Base-by-base conservation (phyloP, 2,888 invertebrate species). In the Ellobium chinense region DNA sequence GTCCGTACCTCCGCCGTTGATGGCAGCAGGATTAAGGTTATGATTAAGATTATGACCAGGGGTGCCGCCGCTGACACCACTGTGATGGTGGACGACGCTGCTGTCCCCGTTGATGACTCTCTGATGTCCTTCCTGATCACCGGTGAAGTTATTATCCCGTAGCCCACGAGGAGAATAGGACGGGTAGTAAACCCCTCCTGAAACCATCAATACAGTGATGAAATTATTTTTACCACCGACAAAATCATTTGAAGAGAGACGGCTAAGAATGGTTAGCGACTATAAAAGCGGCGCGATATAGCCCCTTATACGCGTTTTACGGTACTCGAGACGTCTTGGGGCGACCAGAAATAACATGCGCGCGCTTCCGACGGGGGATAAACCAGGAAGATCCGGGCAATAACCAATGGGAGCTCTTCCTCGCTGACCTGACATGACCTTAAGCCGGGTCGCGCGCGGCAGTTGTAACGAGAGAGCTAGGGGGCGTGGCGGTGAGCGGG, bases 141-240 rank as follows among this genome's bases (percentile, higher is more conserved):
- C 5, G 27, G 39, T 24, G 27, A 60, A 68, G 12, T 63, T 78
- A 65, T 78, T 46, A 70, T 78, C 78, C 78, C 24, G 54, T 9
- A 63, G 78, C 29, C 70, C 56, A 72, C 72, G 56, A 34, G 24
- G 39, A 65, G 78, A 78, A 72, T 60, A 77, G 65, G 58, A 37
- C 77, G 58, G 77, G 77, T 60, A 60, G 77, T 77, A 77, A 77
- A 77, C 34, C 68, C 68, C 77, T 46, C 62, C 73, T 75, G 83
- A 81, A 83, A 83, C 81, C 83, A 81, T 80, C 80, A 81, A 81
- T 78, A 78, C 54, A 80, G 78, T 56, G 73, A 76, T 78, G 72
- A 83, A 83, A 83, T 83, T 80, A 83, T 78, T 83, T 81, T 78
- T 78, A 81, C 80, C 81, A 78, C 63, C 81, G 66, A 70, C 81